Percentiles rank a stretch among this genome's conserved stretches.
Evolutionary conservation across 2,888 invertebrate genomes (phyloP).

Genomic region (Campoplex capitator): DNA sequence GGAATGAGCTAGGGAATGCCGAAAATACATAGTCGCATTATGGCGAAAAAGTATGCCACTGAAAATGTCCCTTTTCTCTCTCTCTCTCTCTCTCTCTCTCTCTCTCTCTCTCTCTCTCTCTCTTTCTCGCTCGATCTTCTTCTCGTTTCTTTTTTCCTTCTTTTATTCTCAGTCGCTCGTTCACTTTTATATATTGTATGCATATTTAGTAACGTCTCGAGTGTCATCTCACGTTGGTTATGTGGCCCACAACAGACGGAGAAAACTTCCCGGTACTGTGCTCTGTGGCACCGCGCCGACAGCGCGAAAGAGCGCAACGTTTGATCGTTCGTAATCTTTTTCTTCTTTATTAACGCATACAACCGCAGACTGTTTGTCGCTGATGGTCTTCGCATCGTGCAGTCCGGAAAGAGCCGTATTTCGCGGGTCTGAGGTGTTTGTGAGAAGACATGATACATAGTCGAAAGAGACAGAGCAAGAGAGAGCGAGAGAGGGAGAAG

Average conservation of each 20-base stretch:
- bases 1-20: constrained; percentile 62
- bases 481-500: constrained; percentile 1
- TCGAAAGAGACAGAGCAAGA: background rate
- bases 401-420: constrained; percentile 46
- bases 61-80: background rate
- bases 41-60: constrained; percentile 55
- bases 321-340: constrained; percentile 67
- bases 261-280: constrained; percentile 63
- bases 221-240: constrained; percentile 49
- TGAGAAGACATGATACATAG: constrained; percentile 5
- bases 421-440: constrained; percentile 12
- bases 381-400: background rate
- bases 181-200: constrained; percentile 30
- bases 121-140: background rate
- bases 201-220: constrained; percentile 56
- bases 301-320: constrained; percentile 57
- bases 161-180: constrained; percentile 2
- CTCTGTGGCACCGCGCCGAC: constrained; percentile 32
- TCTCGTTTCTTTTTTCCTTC: background rate
- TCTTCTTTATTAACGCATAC: constrained; percentile 60
- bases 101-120: background rate
- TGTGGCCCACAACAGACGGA: constrained; percentile 22
- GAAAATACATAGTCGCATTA: constrained; percentile 63
- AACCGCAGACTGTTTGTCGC: background rate
- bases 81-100: background rate